Evolutionary conservation across 2,113 vertebrate genomes (phyloP), one percentile per base, ranked within the genome.

Genomic region (Callithrix jacchus): DNA sequence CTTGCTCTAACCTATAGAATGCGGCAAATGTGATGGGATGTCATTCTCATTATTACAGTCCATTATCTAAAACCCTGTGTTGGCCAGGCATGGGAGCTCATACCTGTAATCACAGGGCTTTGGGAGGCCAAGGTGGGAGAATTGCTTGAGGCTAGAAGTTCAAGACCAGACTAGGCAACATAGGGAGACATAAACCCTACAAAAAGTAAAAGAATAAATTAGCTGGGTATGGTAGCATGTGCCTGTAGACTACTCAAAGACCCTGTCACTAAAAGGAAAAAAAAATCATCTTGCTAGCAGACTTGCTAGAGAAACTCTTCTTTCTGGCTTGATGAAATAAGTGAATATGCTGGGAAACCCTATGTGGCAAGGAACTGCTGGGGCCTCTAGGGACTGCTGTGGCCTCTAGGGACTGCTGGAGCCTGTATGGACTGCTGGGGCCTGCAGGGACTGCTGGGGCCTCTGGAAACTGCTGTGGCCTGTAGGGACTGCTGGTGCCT

Each of bases 311-410:
- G 18, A 49, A 21, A 52, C 81, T 90, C 76, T 52, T 64, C 49
- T 71, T 87, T 45, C 90, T 84, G 35, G n/a, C 20, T 73, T 64
- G 30, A 94, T 42, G 68, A 54, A 88, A 27, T 81, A 49, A 93
- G 35, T 25, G 47, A 25, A 45, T 40, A 64, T 73, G 88, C 25
- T 82, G 25, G 20, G 37, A 25, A 61, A 56, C 8, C n/a, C 20
- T 64, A 61, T 32, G 8, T 89, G 54, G 17, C 49, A 68, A 56
- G 23, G 61, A n/a, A 45, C 17, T 56, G 45, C 3, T 68, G 61
- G 58, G 71, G 7, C 8, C 17, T 81, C 2, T 9, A 58, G 35
- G 14, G 35, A 9, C 18, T 32, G 11, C 70, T 40, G 10, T 18
- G 37, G 61, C 27, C 30, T 35, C 14, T 6, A 68, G 32, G 6